Conservation (phyloP, 2,113 vertebrate genomes). For the Vireo altiloquus region DNA sequence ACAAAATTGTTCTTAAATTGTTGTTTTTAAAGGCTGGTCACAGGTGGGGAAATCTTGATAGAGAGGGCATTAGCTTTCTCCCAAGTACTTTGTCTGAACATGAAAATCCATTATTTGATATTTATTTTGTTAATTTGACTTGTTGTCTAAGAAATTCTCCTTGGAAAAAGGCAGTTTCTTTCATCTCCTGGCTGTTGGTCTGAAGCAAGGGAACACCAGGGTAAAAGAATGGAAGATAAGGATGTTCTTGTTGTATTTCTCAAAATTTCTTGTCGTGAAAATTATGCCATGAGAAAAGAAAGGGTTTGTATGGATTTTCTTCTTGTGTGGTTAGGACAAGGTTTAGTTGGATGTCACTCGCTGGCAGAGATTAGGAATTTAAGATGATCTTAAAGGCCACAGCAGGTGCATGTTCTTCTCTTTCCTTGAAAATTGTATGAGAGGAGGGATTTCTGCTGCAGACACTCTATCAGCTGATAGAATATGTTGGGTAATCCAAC, state of each 20-base stretch:
- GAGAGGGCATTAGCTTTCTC: neutral
- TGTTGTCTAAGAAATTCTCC: neutral
- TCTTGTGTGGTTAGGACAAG: neutral
- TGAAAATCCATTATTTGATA: neutral
- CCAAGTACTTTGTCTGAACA: neutral
- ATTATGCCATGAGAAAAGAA: neutral
- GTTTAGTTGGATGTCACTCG: neutral
- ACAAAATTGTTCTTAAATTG: neutral
- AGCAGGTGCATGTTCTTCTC: neutral
- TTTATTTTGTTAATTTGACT: neutral
- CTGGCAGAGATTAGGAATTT: neutral
- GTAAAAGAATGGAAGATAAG: neutral
- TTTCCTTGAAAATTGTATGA: neutral
- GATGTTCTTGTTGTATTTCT: neutral
- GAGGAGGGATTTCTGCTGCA: neutral
- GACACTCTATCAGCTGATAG: neutral
- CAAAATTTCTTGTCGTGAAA: neutral
- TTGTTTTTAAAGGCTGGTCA: neutral
- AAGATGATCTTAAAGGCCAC: neutral
- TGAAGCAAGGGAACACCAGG: neutral
- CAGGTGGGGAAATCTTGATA: neutral
- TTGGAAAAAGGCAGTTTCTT: neutral
- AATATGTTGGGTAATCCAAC: neutral
- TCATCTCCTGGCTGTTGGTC: neutral
- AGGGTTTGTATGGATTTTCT: neutral